These are phyloP conservation scores for Notiomystis cincta DNA, from an alignment of 2,113 vertebrate genomes.

Conservation along the genomic window DNA sequence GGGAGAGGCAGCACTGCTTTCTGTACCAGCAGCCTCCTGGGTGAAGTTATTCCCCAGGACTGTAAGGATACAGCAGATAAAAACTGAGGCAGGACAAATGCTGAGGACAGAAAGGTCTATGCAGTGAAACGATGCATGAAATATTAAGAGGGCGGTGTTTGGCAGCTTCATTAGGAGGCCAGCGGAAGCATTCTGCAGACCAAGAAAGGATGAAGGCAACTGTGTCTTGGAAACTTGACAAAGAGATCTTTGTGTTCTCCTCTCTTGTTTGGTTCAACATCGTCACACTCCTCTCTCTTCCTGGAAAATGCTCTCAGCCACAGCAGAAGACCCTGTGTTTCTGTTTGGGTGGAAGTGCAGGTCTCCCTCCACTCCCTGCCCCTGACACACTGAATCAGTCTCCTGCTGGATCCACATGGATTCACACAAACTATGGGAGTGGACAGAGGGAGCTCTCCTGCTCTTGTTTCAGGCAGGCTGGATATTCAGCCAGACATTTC, in stretches of 20 bases:
- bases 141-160: neutral
- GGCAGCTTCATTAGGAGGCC: slow-evolving; percentile 29
- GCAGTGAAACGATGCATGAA: slow-evolving; percentile 15
- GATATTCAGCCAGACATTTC: slow-evolving; percentile 6
- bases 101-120: neutral
- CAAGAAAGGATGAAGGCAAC: slow-evolving; percentile 45
- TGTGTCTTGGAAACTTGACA: slow-evolving; percentile 41
- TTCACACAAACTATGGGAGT: slow-evolving; percentile 37
- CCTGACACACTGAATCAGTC: slow-evolving; percentile 23
- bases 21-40: neutral
- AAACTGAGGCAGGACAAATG: neutral
- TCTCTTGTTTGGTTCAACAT: neutral
- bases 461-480: neutral
- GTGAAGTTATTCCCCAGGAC: neutral
- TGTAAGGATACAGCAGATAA: neutral
- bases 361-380: neutral
- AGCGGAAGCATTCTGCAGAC: neutral
- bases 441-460: neutral
- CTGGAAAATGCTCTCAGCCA: neutral
- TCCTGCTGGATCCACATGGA: slow-evolving; percentile 34
- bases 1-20: neutral
- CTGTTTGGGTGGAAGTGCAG: neutral
- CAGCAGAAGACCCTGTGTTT: slow-evolving; percentile 8
- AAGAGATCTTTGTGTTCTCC: slow-evolving; percentile 39
- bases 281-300: neutral